phyloP scores from a whole-genome alignment of 2,113 vertebrate genomes.

The Colius striatus region DNA sequence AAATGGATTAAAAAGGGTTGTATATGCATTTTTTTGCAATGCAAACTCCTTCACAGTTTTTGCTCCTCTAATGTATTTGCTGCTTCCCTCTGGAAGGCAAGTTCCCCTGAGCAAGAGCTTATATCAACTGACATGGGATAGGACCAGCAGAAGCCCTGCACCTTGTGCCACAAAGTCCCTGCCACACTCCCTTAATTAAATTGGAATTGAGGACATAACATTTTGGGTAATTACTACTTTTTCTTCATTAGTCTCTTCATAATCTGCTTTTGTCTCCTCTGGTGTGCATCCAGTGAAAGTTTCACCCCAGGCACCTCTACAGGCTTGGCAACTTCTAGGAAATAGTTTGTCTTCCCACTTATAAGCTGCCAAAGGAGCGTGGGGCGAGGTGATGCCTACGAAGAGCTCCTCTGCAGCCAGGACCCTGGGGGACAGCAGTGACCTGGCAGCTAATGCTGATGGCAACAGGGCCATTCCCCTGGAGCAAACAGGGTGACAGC shows the following conservation, averaged over 20 bases:
- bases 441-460: neutral
- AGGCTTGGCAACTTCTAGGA: rapidly evolving
- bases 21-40: neutral
- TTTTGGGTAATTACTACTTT: neutral
- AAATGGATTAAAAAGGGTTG: neutral
- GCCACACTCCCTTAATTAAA: neutral
- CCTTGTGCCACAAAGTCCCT: rapidly evolving
- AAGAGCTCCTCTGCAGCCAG: neutral
- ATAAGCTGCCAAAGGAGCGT: neutral
- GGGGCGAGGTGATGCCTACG: rapidly evolving
- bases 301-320: neutral
- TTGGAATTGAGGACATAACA: neutral
- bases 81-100: neutral
- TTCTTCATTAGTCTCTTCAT: neutral
- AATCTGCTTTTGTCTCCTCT: neutral
- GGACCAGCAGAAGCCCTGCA: neutral
- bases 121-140: rapidly evolving
- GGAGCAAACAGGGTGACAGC: neutral
- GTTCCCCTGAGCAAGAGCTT: neutral
- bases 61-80: neutral
- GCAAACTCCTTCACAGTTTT: neutral
- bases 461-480: neutral
- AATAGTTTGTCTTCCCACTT: neutral
- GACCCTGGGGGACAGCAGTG: neutral
- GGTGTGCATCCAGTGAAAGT: rapidly evolving